Evolutionary conservation across 2,797 vertebrate genomes (phyloP), one percentile per base, ranked within the genome.

Genomic region (Hoplostethus atlanticus): DNA sequence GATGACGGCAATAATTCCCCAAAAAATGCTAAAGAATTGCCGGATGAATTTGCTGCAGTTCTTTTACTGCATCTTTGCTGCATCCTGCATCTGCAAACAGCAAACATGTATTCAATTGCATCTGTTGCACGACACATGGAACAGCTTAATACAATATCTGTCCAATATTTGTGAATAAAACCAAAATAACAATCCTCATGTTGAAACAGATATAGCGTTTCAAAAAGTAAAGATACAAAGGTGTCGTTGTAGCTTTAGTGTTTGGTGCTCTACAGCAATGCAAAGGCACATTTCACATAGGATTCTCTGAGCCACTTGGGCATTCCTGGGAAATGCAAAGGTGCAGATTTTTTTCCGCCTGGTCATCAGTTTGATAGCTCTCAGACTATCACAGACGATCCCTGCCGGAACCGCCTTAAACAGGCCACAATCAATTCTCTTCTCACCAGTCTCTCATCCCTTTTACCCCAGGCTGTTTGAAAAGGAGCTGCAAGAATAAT

Each of bases 301-400:
- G 79, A 71, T 72, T 77, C 60, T 86, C 77, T 60, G n/a, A 73
- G 63, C 77, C 84, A 71, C 77, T 75, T 67, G 83, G 82, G 63
- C 73, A 77, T 87, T 89, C 81, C 85, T 84, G 87, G 83, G 88
- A 93, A 93, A 89, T 87, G 89, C 92, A 91, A 90, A 93, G 86
- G 80, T 90, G 88, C 89, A 84, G 85, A 83, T 90, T 91, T 83
- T 79, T 44, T 69, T 59, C 84, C 57, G 87, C 86, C 76, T 30
- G 81, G 79, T 94, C 93, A 94, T 93, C 92, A 93, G 68, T 92
- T 91, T 86, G 81, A 90, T 86, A 56, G 89, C 83, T 91, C 80
- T 86, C 82, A 86, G 86, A 78, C 84, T 80, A 80, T 89, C 84
- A 62, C 80, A 86, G 84, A 84, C 76, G 28, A 86, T 81, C 78